A percentile compares a stretch with the other conserved stretches of the same genome.
Conservation (phyloP, 2,113 vertebrate species). For the Craseonycteris thonglongyai region DNA sequence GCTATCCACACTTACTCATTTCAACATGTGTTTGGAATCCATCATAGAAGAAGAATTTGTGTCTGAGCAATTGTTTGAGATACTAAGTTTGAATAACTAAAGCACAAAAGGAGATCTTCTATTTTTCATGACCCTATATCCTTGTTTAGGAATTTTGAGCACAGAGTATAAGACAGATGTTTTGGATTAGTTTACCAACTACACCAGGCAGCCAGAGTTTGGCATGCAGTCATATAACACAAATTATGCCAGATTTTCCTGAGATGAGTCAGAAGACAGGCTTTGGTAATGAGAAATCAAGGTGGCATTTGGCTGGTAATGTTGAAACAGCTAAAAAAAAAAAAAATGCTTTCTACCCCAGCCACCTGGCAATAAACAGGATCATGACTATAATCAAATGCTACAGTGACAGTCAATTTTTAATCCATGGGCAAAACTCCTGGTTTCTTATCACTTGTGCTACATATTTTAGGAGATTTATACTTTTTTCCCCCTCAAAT, state of each 20-base stretch:
- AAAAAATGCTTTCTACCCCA: background rate
- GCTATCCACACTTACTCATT: background rate
- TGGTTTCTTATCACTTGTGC: background rate
- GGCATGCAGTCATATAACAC: background rate
- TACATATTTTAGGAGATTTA: background rate
- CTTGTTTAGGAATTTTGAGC: conserved; percentile 18
- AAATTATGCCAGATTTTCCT: conserved; percentile 52
- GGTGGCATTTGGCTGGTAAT: conserved; percentile 21
- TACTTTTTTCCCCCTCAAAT: background rate
- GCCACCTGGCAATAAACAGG: conserved; percentile 21
- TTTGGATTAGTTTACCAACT: conserved; percentile 27
- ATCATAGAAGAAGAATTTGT: conserved; percentile 23
- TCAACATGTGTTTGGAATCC: background rate
- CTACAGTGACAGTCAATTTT: background rate
- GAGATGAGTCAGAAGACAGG: conserved; percentile 49
- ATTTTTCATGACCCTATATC: background rate
- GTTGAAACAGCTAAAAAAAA: background rate
- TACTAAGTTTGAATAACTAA: background rate
- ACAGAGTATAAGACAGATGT: conserved; percentile 14
- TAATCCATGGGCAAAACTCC: background rate
- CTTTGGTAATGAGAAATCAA: conserved; percentile 29
- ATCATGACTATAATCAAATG: background rate
- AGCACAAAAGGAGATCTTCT: background rate
- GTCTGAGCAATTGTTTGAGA: conserved; percentile 45
- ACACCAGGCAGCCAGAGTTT: background rate